phyloP scores from a whole-genome alignment of 1,140 invertebrate genomes.

The Drosophila micromelanica region DNA sequence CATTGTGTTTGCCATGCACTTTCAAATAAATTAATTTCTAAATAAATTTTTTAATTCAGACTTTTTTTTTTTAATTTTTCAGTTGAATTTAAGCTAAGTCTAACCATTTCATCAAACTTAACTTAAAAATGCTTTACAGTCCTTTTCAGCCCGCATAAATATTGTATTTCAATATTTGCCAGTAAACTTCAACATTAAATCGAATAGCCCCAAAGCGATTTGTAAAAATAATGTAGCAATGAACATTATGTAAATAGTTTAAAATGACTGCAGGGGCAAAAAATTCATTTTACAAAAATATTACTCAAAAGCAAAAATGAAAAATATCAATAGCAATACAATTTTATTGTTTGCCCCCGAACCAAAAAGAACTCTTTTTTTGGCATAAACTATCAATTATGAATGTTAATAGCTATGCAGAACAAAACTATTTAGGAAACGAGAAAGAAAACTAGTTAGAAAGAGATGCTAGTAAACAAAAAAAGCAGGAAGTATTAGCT shows the following conservation, averaged over 20 bases:
- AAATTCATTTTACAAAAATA: constrained; percentile 32
- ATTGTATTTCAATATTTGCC: background rate
- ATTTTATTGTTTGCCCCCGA: constrained; percentile 37
- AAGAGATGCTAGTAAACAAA: background rate
- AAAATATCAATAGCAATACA: constrained; percentile 10
- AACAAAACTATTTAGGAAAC: background rate
- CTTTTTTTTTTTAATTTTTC: no score
- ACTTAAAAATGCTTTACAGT: background rate
- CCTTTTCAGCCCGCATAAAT: constrained; percentile 25
- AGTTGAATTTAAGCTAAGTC: background rate
- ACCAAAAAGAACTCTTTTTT: constrained; percentile 21
- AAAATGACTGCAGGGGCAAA: constrained; percentile 25
- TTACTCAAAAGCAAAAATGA: constrained; percentile 16
- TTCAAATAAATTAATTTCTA: no score
- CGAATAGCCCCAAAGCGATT: constrained; percentile 12
- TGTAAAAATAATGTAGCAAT: constrained; percentile 24
- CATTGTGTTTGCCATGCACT: no score
- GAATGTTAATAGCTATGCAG: constrained; percentile 53
- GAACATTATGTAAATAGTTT: constrained; percentile 46
- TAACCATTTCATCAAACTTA: background rate
- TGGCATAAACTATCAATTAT: constrained; percentile 61
- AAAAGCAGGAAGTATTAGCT: constrained; percentile 55
- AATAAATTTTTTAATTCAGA: no score
- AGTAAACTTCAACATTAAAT: background rate
- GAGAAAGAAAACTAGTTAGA: constrained; percentile 2